Conservation (phyloP, 1,140 invertebrate genomes). For the Batillaria attramentaria region DNA sequence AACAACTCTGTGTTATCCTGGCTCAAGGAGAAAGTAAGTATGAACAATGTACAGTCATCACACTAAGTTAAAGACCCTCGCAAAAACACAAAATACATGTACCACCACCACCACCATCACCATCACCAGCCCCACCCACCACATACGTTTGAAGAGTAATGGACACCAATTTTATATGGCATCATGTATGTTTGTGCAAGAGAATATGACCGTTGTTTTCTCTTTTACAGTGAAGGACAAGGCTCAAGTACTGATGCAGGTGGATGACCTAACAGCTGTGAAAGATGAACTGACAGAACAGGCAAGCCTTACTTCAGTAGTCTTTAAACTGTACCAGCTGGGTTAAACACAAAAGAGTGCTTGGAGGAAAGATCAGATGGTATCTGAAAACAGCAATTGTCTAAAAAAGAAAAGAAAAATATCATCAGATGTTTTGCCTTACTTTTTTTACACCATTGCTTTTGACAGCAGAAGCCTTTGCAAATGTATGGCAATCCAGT, state of each 20-base stretch:
- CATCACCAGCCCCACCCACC: neutral
- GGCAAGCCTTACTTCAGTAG: too few relatives aligned
- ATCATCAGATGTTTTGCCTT: too few relatives aligned
- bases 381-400: too few relatives aligned
- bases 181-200: neutral
- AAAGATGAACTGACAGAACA: constrained; percentile 82
- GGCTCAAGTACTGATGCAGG: constrained; percentile 82
- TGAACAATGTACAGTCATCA: too few relatives aligned
- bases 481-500: too few relatives aligned
- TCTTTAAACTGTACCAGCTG: too few relatives aligned
- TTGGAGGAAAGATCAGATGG: too few relatives aligned
- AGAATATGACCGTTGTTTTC: neutral
- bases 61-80: neutral
- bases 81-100: neutral
- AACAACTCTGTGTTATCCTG: constrained; percentile 83
- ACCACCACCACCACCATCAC: neutral
- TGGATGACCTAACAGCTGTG: constrained; percentile 80
- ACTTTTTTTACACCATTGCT: too few relatives aligned
- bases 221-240: constrained; percentile 82
- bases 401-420: too few relatives aligned
- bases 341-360: too few relatives aligned
- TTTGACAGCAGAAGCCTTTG: too few relatives aligned
- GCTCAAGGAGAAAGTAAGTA: constrained; percentile 84
- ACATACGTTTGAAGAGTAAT: neutral
- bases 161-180: neutral